phyloP scores from a whole-genome alignment of 2,888 invertebrate species.

The Rhagium mordax region DNA sequence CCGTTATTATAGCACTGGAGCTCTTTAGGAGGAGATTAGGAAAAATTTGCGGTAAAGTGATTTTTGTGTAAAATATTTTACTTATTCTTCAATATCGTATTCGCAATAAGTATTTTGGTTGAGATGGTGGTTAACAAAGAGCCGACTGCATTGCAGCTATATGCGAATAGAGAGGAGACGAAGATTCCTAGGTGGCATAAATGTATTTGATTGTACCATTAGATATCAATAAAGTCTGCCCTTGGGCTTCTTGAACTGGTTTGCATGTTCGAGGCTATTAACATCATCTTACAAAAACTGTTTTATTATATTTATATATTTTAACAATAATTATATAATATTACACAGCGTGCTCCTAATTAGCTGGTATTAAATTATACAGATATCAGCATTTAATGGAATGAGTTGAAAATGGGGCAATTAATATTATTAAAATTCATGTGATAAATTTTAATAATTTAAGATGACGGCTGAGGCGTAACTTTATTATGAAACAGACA shows the following conservation, averaged over 20 bases:
- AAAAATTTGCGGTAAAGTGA: no score
- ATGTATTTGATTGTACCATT: no score
- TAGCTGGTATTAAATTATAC: slow-evolving; percentile 23
- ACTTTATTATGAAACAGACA: slow-evolving; percentile 29
- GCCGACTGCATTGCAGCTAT: no score
- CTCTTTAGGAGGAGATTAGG: no score
- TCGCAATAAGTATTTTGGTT: no score
- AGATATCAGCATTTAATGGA: slow-evolving; percentile 19
- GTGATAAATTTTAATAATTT: slow-evolving; percentile 22
- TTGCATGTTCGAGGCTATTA: slow-evolving; percentile 25
- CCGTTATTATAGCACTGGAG: no score
- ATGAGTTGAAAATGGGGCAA: background rate
- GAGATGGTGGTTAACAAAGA: no score
- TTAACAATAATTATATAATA: slow-evolving; percentile 19
- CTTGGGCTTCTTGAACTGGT: background rate
- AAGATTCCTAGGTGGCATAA: no score
- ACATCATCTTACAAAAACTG: background rate
- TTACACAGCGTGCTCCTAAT: background rate
- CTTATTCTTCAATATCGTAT: no score
- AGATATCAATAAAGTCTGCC: background rate
- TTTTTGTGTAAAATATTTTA: no score
- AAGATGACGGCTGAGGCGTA: slow-evolving; percentile 25
- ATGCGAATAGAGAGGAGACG: no score
- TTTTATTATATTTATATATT: slow-evolving; percentile 11
- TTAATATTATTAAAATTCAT: slow-evolving; percentile 21